Evolutionary conservation across 1,140 invertebrate species (phyloP).

Genomic region (Panagrolaimus sp.): DNA sequence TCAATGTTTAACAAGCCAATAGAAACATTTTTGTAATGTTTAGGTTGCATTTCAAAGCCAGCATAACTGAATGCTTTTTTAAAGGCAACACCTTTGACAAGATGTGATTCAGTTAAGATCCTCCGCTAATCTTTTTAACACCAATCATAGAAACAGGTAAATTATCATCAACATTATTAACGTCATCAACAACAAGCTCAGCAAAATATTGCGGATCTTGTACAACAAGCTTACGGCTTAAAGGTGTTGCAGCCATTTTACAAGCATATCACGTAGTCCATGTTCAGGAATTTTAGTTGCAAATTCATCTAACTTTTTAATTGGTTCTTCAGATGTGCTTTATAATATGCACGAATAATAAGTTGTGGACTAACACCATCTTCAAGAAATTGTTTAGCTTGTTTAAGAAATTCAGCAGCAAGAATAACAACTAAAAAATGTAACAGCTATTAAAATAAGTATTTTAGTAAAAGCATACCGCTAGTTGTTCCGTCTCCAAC

Average conservation of each 20-base stretch:
- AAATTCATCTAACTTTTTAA: slow-evolving; percentile 78
- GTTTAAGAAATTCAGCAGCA: slow-evolving; percentile 88
- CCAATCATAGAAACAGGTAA: slow-evolving; percentile 98
- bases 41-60: slow-evolving; percentile 98
- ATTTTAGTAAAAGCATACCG: slow-evolving; percentile 16
- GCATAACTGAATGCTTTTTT: slow-evolving; percentile 99
- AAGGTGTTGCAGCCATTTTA: slow-evolving; percentile 91
- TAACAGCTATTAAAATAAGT: slow-evolving; percentile 4
- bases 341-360: slow-evolving; percentile 78
- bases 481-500: slow-evolving; percentile 64
- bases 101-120: slow-evolving; percentile 82
- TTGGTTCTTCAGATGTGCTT: slow-evolving; percentile 72
- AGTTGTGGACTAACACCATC: slow-evolving; percentile 92
- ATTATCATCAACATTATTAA: slow-evolving; percentile 77
- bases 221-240: slow-evolving; percentile 62
- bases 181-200: slow-evolving; percentile 93
- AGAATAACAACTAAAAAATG: slow-evolving; percentile 77
- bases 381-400: slow-evolving; percentile 88
- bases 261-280: slow-evolving; percentile 71
- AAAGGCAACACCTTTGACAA: slow-evolving; percentile 91
- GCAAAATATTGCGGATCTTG: slow-evolving; percentile 72
- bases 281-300: slow-evolving; percentile 68
- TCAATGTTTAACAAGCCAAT: slow-evolving; percentile 97
- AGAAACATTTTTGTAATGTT: slow-evolving; percentile 76
- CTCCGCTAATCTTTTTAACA: slow-evolving; percentile 94